phyloP scores from a whole-genome alignment of 1,140 invertebrate genomes.

The Diorhabda sublineata region DNA sequence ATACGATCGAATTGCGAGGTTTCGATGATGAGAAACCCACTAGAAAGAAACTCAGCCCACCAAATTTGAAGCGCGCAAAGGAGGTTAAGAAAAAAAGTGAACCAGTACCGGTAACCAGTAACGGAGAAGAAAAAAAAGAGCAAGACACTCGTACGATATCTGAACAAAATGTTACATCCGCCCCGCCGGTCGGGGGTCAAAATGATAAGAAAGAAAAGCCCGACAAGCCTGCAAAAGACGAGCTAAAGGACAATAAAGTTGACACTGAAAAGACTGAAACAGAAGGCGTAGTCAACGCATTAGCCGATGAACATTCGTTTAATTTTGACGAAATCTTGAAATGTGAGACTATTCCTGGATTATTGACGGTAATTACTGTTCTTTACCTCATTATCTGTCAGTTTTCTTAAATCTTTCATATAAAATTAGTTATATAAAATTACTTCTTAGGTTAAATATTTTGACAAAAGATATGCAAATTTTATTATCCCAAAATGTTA shows the following conservation, averaged over 20 bases:
- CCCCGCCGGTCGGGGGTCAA: neutral
- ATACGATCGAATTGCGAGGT: conserved; percentile 89
- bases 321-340: conserved; percentile 72
- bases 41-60: conserved; percentile 48
- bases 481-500: too few relatives aligned
- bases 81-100: conserved; percentile 37
- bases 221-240: neutral
- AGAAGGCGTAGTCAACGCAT: conserved; percentile 31
- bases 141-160: neutral
- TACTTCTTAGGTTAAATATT: too few relatives aligned
- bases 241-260: conserved; percentile 9
- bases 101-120: conserved; percentile 7
- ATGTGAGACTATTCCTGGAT: conserved; percentile 56
- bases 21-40: conserved; percentile 67
- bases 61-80: conserved; percentile 46
- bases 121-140: conserved; percentile 35
- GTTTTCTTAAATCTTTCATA: too few relatives aligned
- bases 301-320: conserved; percentile 51
- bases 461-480: too few relatives aligned
- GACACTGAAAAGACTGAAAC: neutral
- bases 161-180: neutral
- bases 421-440: too few relatives aligned
- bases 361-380: conserved; percentile 53
- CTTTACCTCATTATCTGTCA: neutral
- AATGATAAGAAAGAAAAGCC: neutral